phyloP scores from a whole-genome alignment of 2,113 vertebrate genomes.

The Xyliphius kryptos region DNA sequence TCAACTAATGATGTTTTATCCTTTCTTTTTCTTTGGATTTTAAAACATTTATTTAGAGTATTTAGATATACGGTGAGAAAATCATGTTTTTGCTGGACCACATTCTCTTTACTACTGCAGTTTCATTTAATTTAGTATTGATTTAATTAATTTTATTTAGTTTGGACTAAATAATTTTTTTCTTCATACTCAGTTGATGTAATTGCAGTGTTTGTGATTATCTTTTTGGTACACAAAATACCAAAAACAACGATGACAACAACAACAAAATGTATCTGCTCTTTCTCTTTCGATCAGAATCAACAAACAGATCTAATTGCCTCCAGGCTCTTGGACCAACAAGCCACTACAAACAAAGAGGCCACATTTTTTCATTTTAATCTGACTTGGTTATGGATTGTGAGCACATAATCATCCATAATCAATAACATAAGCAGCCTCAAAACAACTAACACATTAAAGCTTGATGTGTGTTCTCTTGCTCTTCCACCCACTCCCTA shows the following conservation, averaged over 20 bases:
- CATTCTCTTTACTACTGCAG: background rate
- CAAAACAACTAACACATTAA: constrained; percentile 43
- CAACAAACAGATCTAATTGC: constrained; percentile 24
- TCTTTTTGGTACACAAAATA: constrained; percentile 5
- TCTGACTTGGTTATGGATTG: no score
- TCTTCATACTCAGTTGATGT: background rate
- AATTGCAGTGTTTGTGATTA: constrained; percentile 17
- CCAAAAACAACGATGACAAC: no score
- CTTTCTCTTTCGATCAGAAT: constrained; percentile 13
- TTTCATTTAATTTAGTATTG: background rate
- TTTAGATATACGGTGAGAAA: no score
- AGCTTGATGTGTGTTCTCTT: constrained; percentile 48
- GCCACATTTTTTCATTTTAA: constrained; percentile 24
- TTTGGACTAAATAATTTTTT: background rate
- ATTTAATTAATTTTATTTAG: constrained; percentile 4
- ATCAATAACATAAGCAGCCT: constrained; percentile 47
- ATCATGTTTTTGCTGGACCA: no score
- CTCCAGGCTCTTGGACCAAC: constrained; percentile 15
- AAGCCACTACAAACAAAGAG: constrained; percentile 32
- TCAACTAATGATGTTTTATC: no score
- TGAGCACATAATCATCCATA: constrained; percentile 42
- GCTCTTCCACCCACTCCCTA: constrained; percentile 34
- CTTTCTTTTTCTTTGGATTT: no score
- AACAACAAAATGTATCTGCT: constrained; percentile 7
- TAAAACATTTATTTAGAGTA: no score